phyloP scores from a whole-genome alignment of 2,113 vertebrate species.

The Jaculus jaculus region DNA sequence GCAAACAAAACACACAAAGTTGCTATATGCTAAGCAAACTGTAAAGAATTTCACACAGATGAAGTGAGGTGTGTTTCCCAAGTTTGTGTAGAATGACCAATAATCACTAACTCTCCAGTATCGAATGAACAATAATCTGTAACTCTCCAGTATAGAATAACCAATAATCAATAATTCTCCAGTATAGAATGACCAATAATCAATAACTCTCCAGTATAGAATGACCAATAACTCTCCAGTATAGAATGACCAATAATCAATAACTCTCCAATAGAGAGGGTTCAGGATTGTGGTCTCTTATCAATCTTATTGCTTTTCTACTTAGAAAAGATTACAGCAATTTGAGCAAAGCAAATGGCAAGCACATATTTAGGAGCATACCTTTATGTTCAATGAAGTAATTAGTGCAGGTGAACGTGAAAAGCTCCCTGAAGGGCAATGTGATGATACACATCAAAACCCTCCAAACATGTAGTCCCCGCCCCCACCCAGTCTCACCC shows the following conservation, averaged over 20 bases:
- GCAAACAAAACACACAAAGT: neutral
- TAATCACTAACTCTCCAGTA: neutral
- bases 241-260: neutral
- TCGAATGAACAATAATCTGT: neutral
- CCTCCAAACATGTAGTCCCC: neutral
- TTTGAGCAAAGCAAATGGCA: slow-evolving; percentile 60
- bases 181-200: neutral
- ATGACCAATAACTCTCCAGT: neutral
- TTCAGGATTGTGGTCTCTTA: neutral
- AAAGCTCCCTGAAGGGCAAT: slow-evolving; percentile 10
- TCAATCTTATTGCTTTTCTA: neutral
- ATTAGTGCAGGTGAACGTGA: slow-evolving; percentile 17
- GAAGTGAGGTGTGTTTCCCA: neutral
- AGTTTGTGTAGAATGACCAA: neutral
- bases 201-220: neutral
- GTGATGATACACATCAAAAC: neutral
- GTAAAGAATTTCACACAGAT: neutral
- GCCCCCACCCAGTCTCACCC: neutral
- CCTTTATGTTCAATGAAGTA: slow-evolving; percentile 9
- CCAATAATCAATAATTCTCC: neutral
- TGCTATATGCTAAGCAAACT: neutral
- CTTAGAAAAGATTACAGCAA: slow-evolving; percentile 19
- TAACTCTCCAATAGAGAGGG: neutral
- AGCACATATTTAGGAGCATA: slow-evolving; percentile 39
- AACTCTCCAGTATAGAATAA: neutral